phyloP scores from a whole-genome alignment of 2,888 invertebrate genomes.

The Pseudoips prasinana region DNA sequence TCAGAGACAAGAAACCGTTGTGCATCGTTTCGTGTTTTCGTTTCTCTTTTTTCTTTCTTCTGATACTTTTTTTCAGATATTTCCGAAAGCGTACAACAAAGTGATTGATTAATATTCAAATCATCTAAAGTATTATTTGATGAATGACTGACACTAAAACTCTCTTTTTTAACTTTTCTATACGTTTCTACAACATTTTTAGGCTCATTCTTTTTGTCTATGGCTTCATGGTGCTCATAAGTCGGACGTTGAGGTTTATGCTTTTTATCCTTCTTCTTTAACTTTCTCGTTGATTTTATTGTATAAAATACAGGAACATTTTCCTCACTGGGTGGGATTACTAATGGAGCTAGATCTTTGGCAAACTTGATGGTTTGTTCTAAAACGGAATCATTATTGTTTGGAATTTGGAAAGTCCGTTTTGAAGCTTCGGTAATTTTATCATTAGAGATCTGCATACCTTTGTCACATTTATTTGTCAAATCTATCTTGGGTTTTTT shows the following conservation, averaged over 20 bases:
- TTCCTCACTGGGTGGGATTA: constrained; percentile 53
- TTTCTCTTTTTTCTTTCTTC: constrained; percentile 38
- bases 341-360: constrained; percentile 58
- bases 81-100: constrained; percentile 61
- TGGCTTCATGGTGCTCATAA: constrained; percentile 23
- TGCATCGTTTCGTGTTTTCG: constrained; percentile 27
- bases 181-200: constrained; percentile 44
- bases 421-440: constrained; percentile 19
- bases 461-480: constrained; percentile 45
- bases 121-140: constrained; percentile 65
- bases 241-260: constrained; percentile 21
- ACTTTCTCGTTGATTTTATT: constrained; percentile 52
- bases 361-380: constrained; percentile 64
- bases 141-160: constrained; percentile 43
- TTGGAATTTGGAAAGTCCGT: constrained; percentile 26
- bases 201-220: constrained; percentile 37
- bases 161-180: constrained; percentile 43
- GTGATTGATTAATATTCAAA: constrained; percentile 57
- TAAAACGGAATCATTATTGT: constrained; percentile 45
- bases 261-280: constrained; percentile 40
- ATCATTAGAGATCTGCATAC: constrained; percentile 42
- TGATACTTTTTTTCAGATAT: constrained; percentile 50
- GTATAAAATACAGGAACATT: constrained; percentile 54
- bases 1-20: constrained; percentile 50
- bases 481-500: constrained; percentile 27